Evolutionary conservation across 2,888 invertebrate genomes (phyloP).

Genomic region (Synanthedon vespiformis): DNA sequence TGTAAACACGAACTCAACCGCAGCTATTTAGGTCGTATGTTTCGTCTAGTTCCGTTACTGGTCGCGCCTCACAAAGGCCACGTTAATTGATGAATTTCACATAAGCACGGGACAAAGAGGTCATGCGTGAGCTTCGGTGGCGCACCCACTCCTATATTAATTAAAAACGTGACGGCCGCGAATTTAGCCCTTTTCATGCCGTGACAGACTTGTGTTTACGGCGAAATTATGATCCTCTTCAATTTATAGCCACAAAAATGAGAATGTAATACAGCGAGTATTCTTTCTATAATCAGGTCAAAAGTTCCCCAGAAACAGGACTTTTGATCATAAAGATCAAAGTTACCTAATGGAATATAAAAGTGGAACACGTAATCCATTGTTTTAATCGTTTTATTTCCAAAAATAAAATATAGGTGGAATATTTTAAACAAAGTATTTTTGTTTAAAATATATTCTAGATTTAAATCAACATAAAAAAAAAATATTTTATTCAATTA

Average conservation of each 20-base stretch:
- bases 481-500: too few relatives aligned
- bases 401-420: too few relatives aligned
- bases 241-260: neutral
- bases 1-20: too few relatives aligned
- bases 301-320: too few relatives aligned
- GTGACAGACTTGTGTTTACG: constrained; percentile 6
- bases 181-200: constrained; percentile 21
- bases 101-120: constrained; percentile 24
- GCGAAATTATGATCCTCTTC: constrained; percentile 10
- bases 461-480: neutral
- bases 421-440: too few relatives aligned
- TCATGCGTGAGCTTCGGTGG: constrained; percentile 24
- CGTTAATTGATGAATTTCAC: constrained; percentile 48
- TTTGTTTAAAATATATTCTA: too few relatives aligned
- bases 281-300: too few relatives aligned
- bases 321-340: too few relatives aligned
- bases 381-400: too few relatives aligned
- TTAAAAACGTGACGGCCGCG: constrained; percentile 61
- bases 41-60: neutral
- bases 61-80: neutral
- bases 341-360: too few relatives aligned
- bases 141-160: constrained; percentile 48
- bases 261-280: too few relatives aligned
- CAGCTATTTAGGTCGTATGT: neutral
- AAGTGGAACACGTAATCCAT: too few relatives aligned